Conservation (phyloP, 2,113 vertebrate species). For the Callocephalon fimbriatum region DNA sequence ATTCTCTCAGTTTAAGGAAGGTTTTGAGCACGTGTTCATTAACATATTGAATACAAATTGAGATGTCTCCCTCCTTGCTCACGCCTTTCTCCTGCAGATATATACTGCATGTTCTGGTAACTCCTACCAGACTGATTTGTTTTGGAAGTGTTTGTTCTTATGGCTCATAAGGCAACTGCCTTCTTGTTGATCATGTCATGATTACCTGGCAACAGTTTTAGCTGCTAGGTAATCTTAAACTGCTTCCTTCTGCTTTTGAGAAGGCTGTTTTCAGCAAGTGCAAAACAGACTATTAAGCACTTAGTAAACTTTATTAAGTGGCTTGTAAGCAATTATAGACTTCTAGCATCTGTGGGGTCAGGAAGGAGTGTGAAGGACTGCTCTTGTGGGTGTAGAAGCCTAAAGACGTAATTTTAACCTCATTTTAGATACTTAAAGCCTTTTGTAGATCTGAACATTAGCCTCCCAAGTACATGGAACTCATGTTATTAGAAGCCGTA, state of each 20-base stretch:
- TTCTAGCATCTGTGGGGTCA: not conserved
- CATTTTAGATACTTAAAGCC: not conserved
- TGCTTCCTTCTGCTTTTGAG: not conserved
- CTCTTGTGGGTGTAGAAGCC: not conserved
- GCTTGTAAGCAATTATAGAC: not conserved
- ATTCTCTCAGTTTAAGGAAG: not conserved
- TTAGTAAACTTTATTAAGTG: conserved; percentile 10
- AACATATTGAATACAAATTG: not conserved
- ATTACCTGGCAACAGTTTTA: not conserved
- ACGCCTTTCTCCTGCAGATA: not conserved
- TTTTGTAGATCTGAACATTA: not conserved
- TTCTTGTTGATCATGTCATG: not conserved
- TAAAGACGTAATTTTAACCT: not conserved
- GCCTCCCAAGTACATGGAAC: not conserved
- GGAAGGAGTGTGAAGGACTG: not conserved
- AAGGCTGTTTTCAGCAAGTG: not conserved
- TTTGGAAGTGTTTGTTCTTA: not conserved
- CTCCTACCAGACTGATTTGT: too few species aligned
- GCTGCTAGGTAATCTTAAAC: not conserved
- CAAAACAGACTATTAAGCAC: not conserved
- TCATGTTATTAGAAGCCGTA: not conserved
- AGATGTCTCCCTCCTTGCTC: not conserved
- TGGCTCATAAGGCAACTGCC: not conserved
- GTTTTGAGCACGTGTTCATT: not conserved
- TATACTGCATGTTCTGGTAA: not conserved